These are phyloP conservation scores for Drepanosiphum platanoidis DNA, from an alignment of 2,888 invertebrate genomes.

Conservation along the genomic window DNA sequence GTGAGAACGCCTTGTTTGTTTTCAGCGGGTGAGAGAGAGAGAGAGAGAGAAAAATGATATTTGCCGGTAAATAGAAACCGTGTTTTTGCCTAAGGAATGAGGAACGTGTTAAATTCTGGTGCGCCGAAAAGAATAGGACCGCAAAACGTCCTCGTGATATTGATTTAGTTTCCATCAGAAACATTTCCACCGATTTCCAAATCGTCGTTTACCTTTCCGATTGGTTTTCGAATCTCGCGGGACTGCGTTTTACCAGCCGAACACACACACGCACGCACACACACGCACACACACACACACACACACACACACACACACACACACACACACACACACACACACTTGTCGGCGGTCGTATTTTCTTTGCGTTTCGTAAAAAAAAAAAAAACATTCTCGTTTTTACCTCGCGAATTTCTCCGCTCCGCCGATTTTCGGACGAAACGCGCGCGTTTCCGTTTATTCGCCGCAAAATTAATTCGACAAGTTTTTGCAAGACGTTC, in stretches of 20 bases:
- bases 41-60: not conserved
- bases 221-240: slow-evolving; percentile 53
- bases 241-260: slow-evolving; percentile 31
- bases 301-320: too few relatives aligned
- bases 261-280: too few relatives aligned
- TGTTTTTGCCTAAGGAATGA: slow-evolving; percentile 18
- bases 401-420: not conserved
- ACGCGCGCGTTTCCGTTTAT: slow-evolving; percentile 15
- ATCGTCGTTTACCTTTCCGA: slow-evolving; percentile 58
- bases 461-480: slow-evolving; percentile 30
- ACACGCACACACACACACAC: too few relatives aligned
- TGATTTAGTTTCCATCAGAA: slow-evolving; percentile 55
- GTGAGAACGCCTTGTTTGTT: not conserved
- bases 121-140: slow-evolving; percentile 19
- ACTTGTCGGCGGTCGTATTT: slow-evolving; percentile 32
- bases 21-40: not conserved
- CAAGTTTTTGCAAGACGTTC: not conserved
- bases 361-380: slow-evolving; percentile 13
- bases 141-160: slow-evolving; percentile 44
- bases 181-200: slow-evolving; percentile 42
- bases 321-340: too few relatives aligned
- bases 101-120: slow-evolving; percentile 34
- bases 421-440: not conserved
- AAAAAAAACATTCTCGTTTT: slow-evolving; percentile 25
- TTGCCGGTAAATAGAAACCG: slow-evolving; percentile 18